A percentile compares a stretch with the other conserved stretches of the same genome.
Evolutionary conservation across 2,113 vertebrate species (phyloP).

Genomic region (Amia ocellicauda): DNA sequence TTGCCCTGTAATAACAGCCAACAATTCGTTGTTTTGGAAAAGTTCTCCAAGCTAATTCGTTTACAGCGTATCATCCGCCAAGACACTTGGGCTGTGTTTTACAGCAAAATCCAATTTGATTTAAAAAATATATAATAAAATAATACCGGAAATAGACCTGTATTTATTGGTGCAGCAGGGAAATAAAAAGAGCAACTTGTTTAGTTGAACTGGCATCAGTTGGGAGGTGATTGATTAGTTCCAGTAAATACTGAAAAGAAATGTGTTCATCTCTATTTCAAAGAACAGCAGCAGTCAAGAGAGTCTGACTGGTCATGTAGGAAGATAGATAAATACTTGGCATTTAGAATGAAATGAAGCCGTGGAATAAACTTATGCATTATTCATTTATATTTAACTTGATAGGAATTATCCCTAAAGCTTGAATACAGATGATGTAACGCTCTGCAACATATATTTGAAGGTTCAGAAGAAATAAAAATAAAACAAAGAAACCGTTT

Average conservation of each 20-base stretch:
- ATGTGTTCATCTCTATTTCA: not conserved
- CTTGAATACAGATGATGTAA: no score
- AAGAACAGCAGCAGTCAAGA: not conserved
- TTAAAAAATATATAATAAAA: no score
- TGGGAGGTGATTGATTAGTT: slow-evolving; percentile 1
- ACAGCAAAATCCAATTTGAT: no score
- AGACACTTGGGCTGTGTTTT: no score
- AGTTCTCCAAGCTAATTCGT: no score
- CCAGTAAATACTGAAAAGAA: not conserved
- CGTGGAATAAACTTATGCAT: not conserved
- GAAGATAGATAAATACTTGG: not conserved
- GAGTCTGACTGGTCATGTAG: not conserved
- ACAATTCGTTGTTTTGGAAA: no score
- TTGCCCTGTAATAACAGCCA: no score
- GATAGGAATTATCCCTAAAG: no score
- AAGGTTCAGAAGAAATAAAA: no score
- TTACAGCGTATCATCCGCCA: no score
- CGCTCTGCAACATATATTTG: no score
- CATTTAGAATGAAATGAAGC: not conserved
- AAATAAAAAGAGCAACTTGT: not conserved
- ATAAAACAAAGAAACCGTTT: no score
- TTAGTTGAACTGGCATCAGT: not conserved
- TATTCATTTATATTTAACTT: slow-evolving; percentile 1
- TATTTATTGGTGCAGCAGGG: not conserved
- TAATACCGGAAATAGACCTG: not conserved